Conservation (phyloP, 1,140 invertebrate genomes). For the Euwallacea fornicatus region DNA sequence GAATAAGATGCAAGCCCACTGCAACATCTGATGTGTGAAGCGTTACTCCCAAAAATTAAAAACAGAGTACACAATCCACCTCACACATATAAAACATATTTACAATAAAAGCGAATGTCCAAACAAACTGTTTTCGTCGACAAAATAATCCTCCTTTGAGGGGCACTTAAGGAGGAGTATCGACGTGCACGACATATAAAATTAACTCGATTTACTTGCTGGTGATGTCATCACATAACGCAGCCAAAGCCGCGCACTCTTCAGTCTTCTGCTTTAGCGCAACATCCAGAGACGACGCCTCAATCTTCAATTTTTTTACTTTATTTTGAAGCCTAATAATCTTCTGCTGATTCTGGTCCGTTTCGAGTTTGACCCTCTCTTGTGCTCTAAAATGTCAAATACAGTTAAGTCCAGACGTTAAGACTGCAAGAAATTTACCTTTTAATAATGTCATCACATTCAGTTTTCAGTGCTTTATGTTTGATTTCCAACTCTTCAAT, state of each 20-base stretch:
- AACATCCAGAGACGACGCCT: constrained; percentile 42
- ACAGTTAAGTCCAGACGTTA: neutral
- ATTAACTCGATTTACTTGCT: constrained; percentile 20
- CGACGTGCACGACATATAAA: too few species aligned
- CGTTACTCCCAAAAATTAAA: too few species aligned
- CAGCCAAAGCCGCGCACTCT: constrained; percentile 44
- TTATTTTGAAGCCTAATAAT: constrained; percentile 37
- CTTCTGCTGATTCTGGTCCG: neutral
- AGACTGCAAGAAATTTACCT: neutral
- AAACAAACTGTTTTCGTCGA: too few species aligned
- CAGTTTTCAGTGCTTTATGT: neutral
- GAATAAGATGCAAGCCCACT: too few species aligned
- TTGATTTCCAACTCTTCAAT: neutral
- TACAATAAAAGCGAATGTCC: too few species aligned
- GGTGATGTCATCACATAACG: constrained; percentile 48
- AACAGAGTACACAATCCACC: too few species aligned
- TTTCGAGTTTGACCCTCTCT: neutral
- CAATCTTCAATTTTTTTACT: constrained; percentile 47
- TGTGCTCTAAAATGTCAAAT: neutral
- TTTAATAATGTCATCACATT: neutral
- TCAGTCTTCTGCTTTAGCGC: constrained; percentile 47
- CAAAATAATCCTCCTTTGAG: too few species aligned
- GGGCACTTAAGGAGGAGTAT: too few species aligned
- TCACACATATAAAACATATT: too few species aligned
- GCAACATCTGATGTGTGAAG: too few species aligned